These are phyloP conservation scores for Spilogale gracilis DNA, from an alignment of 2,113 vertebrate species.

Conservation along the genomic window DNA sequence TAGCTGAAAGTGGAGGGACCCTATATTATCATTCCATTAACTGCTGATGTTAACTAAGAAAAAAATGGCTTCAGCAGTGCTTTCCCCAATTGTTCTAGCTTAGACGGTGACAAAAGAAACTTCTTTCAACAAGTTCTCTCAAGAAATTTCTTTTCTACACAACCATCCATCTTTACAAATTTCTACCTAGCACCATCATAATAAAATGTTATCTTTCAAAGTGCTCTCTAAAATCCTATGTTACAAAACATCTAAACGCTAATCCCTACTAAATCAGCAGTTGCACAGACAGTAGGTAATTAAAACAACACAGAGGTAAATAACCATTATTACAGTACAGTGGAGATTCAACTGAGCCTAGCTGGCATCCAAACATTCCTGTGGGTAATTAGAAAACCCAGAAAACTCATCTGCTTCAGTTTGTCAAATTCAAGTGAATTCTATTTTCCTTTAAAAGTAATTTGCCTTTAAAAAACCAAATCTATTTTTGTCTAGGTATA, in stretches of 20 bases:
- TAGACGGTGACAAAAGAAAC: constrained; percentile 58
- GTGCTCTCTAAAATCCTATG: constrained; percentile 78
- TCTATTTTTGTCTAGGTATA: constrained; percentile 83
- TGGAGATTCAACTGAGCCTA: constrained; percentile 71
- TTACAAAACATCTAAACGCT: constrained; percentile 39
- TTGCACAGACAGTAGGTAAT: constrained; percentile 77
- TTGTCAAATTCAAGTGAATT: constrained; percentile 80
- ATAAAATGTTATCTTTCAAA: constrained; percentile 74
- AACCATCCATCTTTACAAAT: not conserved
- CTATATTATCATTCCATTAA: constrained; percentile 63
- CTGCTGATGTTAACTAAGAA: not conserved
- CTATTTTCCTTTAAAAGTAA: constrained; percentile 61
- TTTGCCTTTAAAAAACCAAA: constrained; percentile 53
- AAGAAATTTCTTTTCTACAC: constrained; percentile 50
- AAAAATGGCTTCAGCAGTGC: constrained; percentile 54
- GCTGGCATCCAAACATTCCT: constrained; percentile 58
- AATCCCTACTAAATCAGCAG: constrained; percentile 79
- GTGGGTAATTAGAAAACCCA: constrained; percentile 43
- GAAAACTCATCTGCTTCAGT: constrained; percentile 61
- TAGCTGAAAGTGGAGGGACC: constrained; percentile 51
- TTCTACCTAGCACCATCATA: constrained; percentile 46
- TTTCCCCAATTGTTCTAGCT: constrained; percentile 52
- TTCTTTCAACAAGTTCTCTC: constrained; percentile 44
- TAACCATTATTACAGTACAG: constrained; percentile 81
- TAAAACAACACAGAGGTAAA: constrained; percentile 81